These are phyloP conservation scores for Smithornis capensis DNA, from an alignment of 2,113 vertebrate species.

Conservation along the genomic window DNA sequence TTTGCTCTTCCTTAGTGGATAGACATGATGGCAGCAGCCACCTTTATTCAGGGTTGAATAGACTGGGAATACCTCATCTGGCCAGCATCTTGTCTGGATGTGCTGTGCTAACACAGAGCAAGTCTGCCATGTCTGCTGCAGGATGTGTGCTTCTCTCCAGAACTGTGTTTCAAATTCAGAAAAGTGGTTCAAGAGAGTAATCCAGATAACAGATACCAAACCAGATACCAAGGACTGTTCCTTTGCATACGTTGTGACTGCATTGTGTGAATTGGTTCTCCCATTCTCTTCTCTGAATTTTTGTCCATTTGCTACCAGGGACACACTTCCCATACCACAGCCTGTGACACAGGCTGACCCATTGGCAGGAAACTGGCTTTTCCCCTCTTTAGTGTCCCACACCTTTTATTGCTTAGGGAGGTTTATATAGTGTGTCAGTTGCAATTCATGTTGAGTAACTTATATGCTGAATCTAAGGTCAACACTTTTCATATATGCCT, in stretches of 20 bases:
- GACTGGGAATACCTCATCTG: not conserved
- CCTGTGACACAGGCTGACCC: not conserved
- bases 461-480: not conserved
- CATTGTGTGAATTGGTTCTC: accelerated
- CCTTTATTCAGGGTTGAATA: not conserved
- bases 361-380: not conserved
- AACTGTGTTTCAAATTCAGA: not conserved
- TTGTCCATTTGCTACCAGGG: not conserved
- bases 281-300: not conserved
- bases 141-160: not conserved
- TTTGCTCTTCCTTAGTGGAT: not conserved
- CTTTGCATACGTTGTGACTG: not conserved
- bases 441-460: not conserved
- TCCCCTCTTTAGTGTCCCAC: not conserved
- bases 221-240: too few species aligned
- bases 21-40: not conserved
- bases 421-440: not conserved
- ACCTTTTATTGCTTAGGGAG: not conserved
- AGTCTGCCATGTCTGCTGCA: not conserved
- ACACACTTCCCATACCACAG: not conserved
- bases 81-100: not conserved
- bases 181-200: not conserved
- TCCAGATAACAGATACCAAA: not conserved
- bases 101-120: not conserved
- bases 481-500: not conserved